Evolutionary conservation across 1,140 invertebrate genomes (phyloP), one percentile per base, ranked within the genome.

Genomic region (Drosophila parvula): DNA sequence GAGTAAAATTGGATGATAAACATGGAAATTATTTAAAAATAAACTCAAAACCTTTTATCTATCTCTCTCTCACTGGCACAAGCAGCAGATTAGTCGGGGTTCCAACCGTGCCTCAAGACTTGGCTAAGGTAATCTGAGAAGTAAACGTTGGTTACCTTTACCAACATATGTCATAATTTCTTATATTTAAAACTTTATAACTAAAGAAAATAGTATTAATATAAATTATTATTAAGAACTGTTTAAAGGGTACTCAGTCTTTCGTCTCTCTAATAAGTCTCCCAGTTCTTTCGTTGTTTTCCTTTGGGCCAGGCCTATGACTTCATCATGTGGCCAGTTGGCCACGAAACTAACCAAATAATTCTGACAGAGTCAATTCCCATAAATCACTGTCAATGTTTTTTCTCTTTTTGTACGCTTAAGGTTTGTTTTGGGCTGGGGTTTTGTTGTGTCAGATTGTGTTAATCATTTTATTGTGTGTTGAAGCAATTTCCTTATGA

Each of bases 351-450:
- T 61, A 48, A 45, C 57, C 73, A 78, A 86, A 78, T 75, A 69
- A 44, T 43, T 82, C 62, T 44, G 62, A 69, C 50, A 75, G 62
- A 75, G 62, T 73, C 83, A 79, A 61, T 55, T 34, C 36, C 55
- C 69, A 85, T 86, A 85, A 85, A 85, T 85, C 81, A 88, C 71
- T 69, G 69, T 68, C 69, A 79, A 59, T 47, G 44, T 74, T 74
- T 16, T 77, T 71, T 34, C 5, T 28, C 38, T 55, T 40, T 61
- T 34, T 18, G 5, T 18, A 30, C 11, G 16, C 44, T 18, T 48
- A 50, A 41, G 68, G 68, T 58, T 71, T 70, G 65, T 70, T 59
- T 70, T 43, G 65, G 65, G 43, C 22, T 57, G 12, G 44, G 12
- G 7, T 36, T 18, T 28, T 43, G 22, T 51, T 68, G 22, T 64